phyloP scores from a whole-genome alignment of 2,797 vertebrate genomes.

The Anguilla obscura region DNA sequence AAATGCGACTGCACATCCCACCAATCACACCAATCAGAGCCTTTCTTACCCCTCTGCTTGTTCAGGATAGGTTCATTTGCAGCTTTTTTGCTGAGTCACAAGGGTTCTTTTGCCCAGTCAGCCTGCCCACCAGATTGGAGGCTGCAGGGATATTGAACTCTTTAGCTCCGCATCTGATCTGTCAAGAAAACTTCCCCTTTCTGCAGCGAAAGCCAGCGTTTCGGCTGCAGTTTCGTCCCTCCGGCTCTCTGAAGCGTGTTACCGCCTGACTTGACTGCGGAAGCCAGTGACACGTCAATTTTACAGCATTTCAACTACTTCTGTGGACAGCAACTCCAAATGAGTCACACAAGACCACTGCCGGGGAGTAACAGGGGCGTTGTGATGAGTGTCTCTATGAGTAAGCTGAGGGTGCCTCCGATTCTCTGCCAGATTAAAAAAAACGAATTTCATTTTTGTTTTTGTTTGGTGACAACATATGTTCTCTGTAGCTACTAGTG shows the following conservation, averaged over 20 bases:
- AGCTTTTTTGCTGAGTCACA: slow-evolving; percentile 17
- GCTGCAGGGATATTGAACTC: slow-evolving; percentile 2
- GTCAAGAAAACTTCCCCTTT: background rate
- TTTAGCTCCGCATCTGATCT: background rate
- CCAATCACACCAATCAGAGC: background rate
- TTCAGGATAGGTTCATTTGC: background rate
- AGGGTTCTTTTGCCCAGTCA: background rate
- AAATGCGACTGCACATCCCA: background rate
- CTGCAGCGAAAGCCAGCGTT: background rate
- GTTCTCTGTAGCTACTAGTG: background rate
- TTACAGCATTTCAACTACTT: slow-evolving; percentile 1
- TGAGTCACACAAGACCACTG: background rate
- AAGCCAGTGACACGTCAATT: background rate
- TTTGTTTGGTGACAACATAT: background rate
- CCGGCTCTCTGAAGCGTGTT: background rate
- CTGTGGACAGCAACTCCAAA: background rate
- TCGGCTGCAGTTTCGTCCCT: background rate
- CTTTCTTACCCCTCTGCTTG: background rate
- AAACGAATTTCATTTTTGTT: background rate
- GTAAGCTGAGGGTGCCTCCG: background rate
- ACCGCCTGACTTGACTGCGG: background rate
- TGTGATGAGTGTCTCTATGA: background rate
- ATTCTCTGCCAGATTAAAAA: background rate
- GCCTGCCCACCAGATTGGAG: background rate
- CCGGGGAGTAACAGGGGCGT: background rate